Conservation (phyloP, 2,888 invertebrate genomes). For the Hypsopygia costalis region DNA sequence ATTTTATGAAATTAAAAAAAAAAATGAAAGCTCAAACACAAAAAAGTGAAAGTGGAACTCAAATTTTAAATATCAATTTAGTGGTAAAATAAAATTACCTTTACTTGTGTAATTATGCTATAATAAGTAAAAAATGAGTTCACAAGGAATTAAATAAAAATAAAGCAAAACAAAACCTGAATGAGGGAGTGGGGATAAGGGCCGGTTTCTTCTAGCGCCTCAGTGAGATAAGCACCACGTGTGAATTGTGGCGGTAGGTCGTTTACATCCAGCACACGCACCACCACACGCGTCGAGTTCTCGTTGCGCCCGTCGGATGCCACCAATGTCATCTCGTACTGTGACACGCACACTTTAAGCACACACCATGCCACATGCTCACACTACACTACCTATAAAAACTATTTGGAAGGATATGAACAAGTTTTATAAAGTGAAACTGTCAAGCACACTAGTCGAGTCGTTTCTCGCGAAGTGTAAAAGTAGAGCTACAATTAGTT, state of each 20-base stretch:
- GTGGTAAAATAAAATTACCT: no score
- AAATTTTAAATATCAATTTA: no score
- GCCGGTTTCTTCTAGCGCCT: conserved; percentile 88
- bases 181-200: conserved; percentile 85
- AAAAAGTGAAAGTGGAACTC: no score
- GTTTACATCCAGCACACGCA: conserved; percentile 92
- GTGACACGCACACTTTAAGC: conserved; percentile 66
- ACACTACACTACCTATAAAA: conserved; percentile 14
- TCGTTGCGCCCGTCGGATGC: conserved; percentile 95
- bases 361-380: conserved; percentile 73
- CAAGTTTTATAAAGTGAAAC: no score
- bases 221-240: conserved; percentile 85
- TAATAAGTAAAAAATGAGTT: no score
- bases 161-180: conserved; percentile 82
- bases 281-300: conserved; percentile 90
- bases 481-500: no score
- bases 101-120: no score
- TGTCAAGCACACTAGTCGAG: no score
- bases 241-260: conserved; percentile 93
- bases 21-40: no score
- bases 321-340: conserved; percentile 94
- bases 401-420: conserved; percentile 2
- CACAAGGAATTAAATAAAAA: conserved; percentile 12
- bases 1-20: no score
- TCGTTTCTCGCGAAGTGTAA: no score